Base-by-base conservation (phyloP, 2,888 invertebrate genomes). In the Netelia melanura region DNA sequence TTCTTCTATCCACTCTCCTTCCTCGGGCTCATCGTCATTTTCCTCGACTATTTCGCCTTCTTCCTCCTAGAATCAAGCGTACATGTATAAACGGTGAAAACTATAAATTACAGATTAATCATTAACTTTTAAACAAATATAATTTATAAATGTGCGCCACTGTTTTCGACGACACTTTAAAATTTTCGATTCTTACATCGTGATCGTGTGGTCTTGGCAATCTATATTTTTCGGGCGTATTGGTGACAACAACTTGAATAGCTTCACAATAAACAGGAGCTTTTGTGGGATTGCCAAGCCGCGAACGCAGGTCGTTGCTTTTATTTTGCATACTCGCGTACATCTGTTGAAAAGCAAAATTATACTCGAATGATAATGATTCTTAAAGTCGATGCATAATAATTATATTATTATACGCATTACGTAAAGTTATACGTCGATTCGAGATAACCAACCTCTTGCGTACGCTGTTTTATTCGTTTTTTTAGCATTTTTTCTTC, bases 401-500 rank as follows among this genome's bases (percentile, higher is more conserved):
- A 38, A 30, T 30, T 3, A 30, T 30, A 21, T 21, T 30, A 30
- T 30, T 30, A 30, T 30, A 30, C 30, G 30, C 30, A 30, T 30
- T 5, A 5, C 30, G 52, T 52, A n/a, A 11, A 52, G 11, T n/a
- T 52, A 52, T 9, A 52, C 1, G n/a, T 52, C 11, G 14, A 54
- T 64, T 58, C 10, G 52, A 64, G 17, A 80, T 38, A 56, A 89
- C 86, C 71, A 44, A 92, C 91, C 86, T 81, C 74, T 43, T 89
- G 85, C n/a, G 86, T 87, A 21, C 85, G 86, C 48, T 90, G 86
- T 67, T 91, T 90, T 0, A 89, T 89, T 25, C 91, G 91, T 21
- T 92, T 91, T 81, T 92, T 93, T 84, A 95, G 94, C 30, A 95
- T 92, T 90, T 95, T 96, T 79, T 96, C 95, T 92, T 97, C 97